A percentile compares a stretch with the other conserved stretches of the same genome.
phyloP scores from a whole-genome alignment of 2,113 vertebrate genomes.

The Oryzias celebensis region DNA sequence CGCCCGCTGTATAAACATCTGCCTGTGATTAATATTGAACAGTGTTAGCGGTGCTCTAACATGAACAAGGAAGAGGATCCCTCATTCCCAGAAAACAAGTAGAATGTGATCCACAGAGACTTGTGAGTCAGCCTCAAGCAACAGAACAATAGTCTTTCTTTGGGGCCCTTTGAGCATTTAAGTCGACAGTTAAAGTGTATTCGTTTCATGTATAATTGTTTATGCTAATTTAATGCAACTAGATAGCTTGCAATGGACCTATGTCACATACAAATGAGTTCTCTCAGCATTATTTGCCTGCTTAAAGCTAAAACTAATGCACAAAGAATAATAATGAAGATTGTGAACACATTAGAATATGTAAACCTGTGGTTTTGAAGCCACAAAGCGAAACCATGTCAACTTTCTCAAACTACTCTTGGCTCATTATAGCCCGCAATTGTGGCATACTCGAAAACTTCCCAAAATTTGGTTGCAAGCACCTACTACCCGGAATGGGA shows the following conservation, averaged over 20 bases:
- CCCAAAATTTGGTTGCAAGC: no score
- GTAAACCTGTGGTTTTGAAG: neutral
- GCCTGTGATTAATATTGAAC: constrained; percentile 33
- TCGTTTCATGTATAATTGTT: neutral
- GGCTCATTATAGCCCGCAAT: neutral
- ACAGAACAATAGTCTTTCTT: constrained; percentile 25
- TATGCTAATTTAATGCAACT: no score
- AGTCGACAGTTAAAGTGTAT: neutral
- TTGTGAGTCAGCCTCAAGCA: constrained; percentile 9
- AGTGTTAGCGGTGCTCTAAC: constrained; percentile 28
- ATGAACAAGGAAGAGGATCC: constrained; percentile 33
- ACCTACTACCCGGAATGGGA: no score
- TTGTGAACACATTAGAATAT: neutral
- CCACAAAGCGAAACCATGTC: neutral
- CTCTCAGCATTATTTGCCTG: neutral
- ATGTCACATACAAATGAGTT: constrained; percentile 1
- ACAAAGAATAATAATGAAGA: neutral
- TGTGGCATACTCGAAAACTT: no score
- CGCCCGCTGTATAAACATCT: constrained; percentile 23
- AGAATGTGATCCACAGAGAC: constrained; percentile 29
- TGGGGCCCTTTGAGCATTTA: constrained; percentile 12
- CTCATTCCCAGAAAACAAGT: constrained; percentile 27
- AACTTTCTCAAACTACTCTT: neutral
- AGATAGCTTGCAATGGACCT: neutral
- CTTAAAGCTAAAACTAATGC: neutral